Evolutionary conservation across 2,797 vertebrate species (phyloP), one percentile per base, ranked within the genome.

Genomic region (Cirrhinus molitorella): DNA sequence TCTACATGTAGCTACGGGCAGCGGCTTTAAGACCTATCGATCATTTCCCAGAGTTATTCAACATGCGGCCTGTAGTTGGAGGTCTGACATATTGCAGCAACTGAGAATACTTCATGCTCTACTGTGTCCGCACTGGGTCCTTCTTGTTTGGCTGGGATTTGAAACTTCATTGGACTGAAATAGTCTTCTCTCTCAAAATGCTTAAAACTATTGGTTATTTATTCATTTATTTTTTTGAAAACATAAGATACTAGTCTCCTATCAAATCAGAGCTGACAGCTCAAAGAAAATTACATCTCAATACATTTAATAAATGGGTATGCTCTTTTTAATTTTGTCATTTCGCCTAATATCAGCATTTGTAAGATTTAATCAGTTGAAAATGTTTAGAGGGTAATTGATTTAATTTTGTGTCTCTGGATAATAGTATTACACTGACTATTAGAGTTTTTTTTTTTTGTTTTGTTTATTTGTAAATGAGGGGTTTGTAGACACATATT

Each of bases 41-140:
- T 80, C 67, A 63, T 75, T 25, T 43, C 21, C 61, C 25, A 47
- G 28, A 31, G 65, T 71, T 85, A 40, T 80, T 71, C 49, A 47
- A 78, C 49, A 78, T 51, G 10, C 28, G n/a, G 55, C 51, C 21
- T 1, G 28, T 74, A 23, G 70, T 63, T 81, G 31, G 17, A 40
- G 70, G 16, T 53, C 57, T 74, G 80, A 81, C 57, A 25, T 73
- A 73, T 73, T n/a, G 80, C 68, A 72, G 80, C 40, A 73, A 9
- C 21, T 17, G 53, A 71, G 37, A 31, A 80, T 61, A 59, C 40
- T 53, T 63, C n/a, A 73, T 3, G 31, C 70, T 63, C 47, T 0
- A 1, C 72, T 67, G 72, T 11, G 40, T 66, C 40, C 7, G 13
- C 53, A 61, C 53, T 72, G 55, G 53, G 23, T 45, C 28, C 12